Base-by-base conservation (phyloP, 2,888 invertebrate species). In the Hirtodrosophila histrioides region DNA sequence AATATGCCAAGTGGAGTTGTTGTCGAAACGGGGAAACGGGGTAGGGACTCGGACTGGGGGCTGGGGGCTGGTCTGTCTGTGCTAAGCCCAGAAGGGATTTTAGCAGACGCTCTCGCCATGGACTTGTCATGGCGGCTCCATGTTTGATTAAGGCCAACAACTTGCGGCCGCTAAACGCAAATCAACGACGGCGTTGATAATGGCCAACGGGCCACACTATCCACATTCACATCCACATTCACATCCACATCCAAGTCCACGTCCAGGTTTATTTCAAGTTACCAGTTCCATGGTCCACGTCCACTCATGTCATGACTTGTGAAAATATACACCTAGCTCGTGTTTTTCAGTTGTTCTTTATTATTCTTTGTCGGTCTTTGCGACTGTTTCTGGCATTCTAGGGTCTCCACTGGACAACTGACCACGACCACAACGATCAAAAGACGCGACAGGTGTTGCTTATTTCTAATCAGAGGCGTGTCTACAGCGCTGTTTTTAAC, bases 111-210 rank as follows among this genome's bases (percentile, higher is more conserved):
- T 50, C 36, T 57, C 23, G 65, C 66, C 60, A 36, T 49, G 73
- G 56, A 74, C 69, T 69, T 74, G 74, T 76, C 74, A 67, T 75
- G 68, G 71, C 66, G 61, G 58, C 69, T 61, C 60, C 85, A 82
- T 85, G 85, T 85, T 82, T 85, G 82, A 82, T 82, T 82, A 82
- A 85, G 85, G 75, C 82, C 50, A 67, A 68, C 69, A 69, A 70
- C 70, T 69, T 45, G 72, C 63, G 48, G 41, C 64, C 68, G 57
- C 78, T 85, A 84, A 82, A 82, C 79, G 82, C 82, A 82, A 82
- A 85, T 85, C 82, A 82, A 81, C 82, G 74, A 51, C 75, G 79
- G 79, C 81, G 77, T 78, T 85, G 85, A 82, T 85, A 82, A 82
- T 82, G 76, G 76, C 82, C 74, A 71, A 67, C 66, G 79, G 85